Evolutionary conservation across 1,140 invertebrate species (phyloP).

Genomic region (Sipha flava): DNA sequence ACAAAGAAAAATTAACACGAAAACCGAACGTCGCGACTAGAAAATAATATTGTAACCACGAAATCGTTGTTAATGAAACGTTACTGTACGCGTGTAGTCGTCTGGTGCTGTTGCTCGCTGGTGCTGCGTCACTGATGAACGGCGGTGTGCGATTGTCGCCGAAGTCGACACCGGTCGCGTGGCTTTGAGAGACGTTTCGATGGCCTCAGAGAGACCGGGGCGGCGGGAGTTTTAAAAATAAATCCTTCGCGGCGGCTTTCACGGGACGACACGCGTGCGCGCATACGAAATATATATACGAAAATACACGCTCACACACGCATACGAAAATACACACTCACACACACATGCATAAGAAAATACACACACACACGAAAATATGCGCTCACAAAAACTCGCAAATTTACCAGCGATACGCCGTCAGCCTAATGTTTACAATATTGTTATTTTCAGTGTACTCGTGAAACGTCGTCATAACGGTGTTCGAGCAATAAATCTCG

Average conservation of each 20-base stretch:
- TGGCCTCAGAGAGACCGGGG: background rate
- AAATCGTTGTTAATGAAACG: too few relatives aligned
- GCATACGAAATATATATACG: background rate
- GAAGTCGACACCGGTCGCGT: background rate
- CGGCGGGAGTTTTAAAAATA: constrained; percentile 14
- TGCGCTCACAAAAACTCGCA: too few relatives aligned
- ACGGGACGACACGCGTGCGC: background rate
- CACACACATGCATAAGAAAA: background rate
- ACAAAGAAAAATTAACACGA: too few relatives aligned
- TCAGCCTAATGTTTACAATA: too few relatives aligned
- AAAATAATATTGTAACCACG: too few relatives aligned
- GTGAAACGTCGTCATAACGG: too few relatives aligned
- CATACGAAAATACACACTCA: background rate
- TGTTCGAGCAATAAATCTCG: too few relatives aligned
- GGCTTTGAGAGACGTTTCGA: background rate
- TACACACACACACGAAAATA: background rate
- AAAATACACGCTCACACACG: background rate
- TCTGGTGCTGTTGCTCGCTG: background rate
- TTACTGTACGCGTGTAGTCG: too few relatives aligned
- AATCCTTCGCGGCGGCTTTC: background rate
- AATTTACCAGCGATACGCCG: too few relatives aligned
- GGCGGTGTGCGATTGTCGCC: background rate
- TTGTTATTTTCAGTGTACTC: too few relatives aligned
- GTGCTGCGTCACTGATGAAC: background rate
- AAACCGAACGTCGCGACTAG: too few relatives aligned